These are phyloP conservation scores for Sus cebifrons DNA, from an alignment of 2,797 vertebrate species.

Conservation along the genomic window DNA sequence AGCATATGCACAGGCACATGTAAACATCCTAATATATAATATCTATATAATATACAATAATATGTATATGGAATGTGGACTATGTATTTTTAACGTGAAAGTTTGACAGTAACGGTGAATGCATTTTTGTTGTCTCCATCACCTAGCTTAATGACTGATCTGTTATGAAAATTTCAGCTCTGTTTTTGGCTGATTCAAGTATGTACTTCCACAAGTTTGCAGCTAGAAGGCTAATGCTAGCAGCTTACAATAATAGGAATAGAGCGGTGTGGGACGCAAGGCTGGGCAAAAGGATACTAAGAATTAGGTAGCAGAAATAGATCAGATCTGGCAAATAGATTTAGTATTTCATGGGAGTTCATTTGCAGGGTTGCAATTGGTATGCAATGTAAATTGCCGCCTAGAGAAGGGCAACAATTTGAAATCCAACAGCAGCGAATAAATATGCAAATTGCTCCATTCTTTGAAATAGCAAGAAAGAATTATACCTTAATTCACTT, in stretches of 20 bases:
- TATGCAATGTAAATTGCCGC: constrained; percentile 42
- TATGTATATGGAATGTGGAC: not conserved
- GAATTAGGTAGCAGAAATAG: constrained; percentile 42
- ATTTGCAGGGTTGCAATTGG: constrained; percentile 55
- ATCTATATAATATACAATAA: too few species aligned
- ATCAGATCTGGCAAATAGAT: constrained; percentile 66
- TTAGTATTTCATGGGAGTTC: constrained; percentile 51
- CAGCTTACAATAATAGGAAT: constrained; percentile 21
- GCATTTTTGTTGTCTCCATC: not conserved
- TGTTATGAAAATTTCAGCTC: constrained; percentile 25
- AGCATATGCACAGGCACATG: not conserved
- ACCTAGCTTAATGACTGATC: not conserved
- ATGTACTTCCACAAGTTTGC: not conserved
- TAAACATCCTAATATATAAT: not conserved
- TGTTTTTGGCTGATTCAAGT: constrained; percentile 34
- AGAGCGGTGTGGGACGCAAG: not conserved
- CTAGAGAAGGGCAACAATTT: constrained; percentile 61
- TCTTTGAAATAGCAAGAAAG: constrained; percentile 75
- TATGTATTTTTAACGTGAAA: not conserved
- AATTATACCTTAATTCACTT: constrained; percentile 83
- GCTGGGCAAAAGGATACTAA: constrained; percentile 28
- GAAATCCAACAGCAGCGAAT: constrained; percentile 80
- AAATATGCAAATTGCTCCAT: constrained; percentile 73
- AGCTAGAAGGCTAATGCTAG: constrained; percentile 30
- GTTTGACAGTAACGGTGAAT: not conserved